Conservation (phyloP, 2,888 invertebrate genomes). For the Schizotus pectinicornis region DNA sequence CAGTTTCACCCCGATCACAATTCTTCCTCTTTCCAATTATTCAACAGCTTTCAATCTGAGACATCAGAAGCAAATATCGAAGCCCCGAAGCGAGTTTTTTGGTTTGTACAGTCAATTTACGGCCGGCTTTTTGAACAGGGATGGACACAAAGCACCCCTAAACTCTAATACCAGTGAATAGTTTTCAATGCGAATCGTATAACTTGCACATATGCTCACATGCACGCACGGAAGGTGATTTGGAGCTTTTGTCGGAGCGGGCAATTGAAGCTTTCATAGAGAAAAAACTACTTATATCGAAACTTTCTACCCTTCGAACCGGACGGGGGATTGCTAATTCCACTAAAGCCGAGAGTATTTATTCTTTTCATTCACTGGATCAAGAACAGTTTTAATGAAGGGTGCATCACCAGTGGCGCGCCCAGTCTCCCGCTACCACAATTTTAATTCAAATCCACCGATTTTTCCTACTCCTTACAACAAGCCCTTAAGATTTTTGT, state of each 20-base stretch:
- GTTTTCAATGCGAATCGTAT: constrained; percentile 60
- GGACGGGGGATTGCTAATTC: constrained; percentile 55
- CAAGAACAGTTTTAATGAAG: constrained; percentile 54
- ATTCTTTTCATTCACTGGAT: constrained; percentile 56
- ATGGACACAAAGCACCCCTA: constrained; percentile 44
- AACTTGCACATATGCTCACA: constrained; percentile 60
- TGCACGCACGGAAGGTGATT: constrained; percentile 50
- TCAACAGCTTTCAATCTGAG: neutral
- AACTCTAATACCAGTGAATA: constrained; percentile 56
- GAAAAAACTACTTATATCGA: constrained; percentile 34
- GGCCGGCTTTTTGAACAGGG: constrained; percentile 39
- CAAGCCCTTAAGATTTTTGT: neutral
- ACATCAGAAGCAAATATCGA: neutral
- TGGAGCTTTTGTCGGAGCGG: constrained; percentile 32
- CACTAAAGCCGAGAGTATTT: constrained; percentile 54
- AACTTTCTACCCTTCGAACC: constrained; percentile 45
- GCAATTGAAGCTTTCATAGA: neutral
- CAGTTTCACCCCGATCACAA: neutral
- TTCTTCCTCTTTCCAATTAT: constrained; percentile 2
- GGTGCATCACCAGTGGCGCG: constrained; percentile 41
- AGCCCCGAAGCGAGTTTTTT: constrained; percentile 27
- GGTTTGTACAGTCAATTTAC: constrained; percentile 49
- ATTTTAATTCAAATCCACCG: too few species aligned
- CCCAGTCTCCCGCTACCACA: neutral
- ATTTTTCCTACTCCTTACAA: neutral